Conservation (phyloP, 2,113 vertebrate genomes). For the Hippocampus comes region DNA sequence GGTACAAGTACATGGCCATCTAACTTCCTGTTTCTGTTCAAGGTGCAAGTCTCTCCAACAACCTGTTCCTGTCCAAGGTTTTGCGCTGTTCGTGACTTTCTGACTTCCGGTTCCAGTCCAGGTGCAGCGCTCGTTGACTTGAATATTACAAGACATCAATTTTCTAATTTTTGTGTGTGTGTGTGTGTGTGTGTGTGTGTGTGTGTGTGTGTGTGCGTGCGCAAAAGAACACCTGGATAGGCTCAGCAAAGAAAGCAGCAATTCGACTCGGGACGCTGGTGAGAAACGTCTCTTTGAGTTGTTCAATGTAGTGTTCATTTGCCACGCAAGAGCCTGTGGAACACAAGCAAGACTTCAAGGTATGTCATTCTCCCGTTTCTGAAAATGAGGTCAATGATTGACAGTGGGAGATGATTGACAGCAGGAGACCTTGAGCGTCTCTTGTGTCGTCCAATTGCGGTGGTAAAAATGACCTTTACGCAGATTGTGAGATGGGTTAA, state of each 20-base stretch:
- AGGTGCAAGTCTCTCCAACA: too few species aligned
- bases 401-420: constrained; percentile 44
- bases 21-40: not conserved
- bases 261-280: constrained; percentile 78
- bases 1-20: not conserved
- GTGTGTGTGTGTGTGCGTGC: not conserved
- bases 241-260: constrained; percentile 90
- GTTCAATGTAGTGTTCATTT: constrained; percentile 81
- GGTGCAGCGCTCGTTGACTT: not conserved
- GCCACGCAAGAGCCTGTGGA: constrained; percentile 83
- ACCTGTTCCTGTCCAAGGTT: not conserved
- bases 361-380: not conserved
- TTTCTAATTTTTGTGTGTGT: too few species aligned
- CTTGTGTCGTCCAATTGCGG: not conserved
- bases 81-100: not conserved
- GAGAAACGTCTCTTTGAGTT: constrained; percentile 84
- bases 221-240: constrained; percentile 83
- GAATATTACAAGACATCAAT: too few species aligned
- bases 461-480: not conserved
- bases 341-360: constrained; percentile 8
- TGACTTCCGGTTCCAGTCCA: not conserved
- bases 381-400: constrained; percentile 44
- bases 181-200: not conserved
- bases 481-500: not conserved
- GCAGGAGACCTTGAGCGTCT: constrained; percentile 31